Base-by-base conservation (phyloP, 2,888 invertebrate species). In the Microctonus aethiopoides region DNA sequence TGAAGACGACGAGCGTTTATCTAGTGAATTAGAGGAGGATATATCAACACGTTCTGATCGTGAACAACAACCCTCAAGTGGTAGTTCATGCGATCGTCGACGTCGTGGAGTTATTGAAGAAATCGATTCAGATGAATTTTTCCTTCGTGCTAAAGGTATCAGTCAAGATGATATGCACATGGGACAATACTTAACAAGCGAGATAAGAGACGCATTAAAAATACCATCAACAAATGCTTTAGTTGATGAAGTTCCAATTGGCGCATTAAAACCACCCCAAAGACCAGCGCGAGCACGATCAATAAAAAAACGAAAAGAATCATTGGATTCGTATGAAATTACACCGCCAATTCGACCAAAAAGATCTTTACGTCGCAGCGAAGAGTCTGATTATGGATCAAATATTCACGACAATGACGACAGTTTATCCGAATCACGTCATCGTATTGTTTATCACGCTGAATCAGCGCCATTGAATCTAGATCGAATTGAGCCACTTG, bases 61-160 rank as follows among this genome's bases (percentile, higher is more conserved):
- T 61, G 91, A 87, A 60, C 81, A 90, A 71, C 84, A 90, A 71
- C 90, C 89, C 67, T 91, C 91, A 0, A 91, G 91, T 1, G 90
- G 90, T 1, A 91, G 91, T 75, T 91, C 91, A 0, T 86, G 87
- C 32, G 89, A 89, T 56, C 80, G 88, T 34, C 85, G 88, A 26
- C 87, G 91, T 63, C 89, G 89, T 63, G 92, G 92, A 0, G 92
- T 94, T 2, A 90, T 95, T 80, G 95, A 95, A 87, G 94, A 95
- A 88, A 93, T 95, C 76, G 92, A 95, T 83, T 93, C 94, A 54
- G 95, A 95, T 86, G 95, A 95, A 87, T 95, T 95, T 88, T 94
- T 95, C 84, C 88, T 95, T 72, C 90, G 95, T 77, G 93, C 93
- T 86, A 92, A 93, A 83, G 95, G 94, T 73, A 92, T 94, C 81